These are phyloP conservation scores for Paralvinella palmiformis DNA, from an alignment of 1,140 invertebrate species.

Conservation along the genomic window DNA sequence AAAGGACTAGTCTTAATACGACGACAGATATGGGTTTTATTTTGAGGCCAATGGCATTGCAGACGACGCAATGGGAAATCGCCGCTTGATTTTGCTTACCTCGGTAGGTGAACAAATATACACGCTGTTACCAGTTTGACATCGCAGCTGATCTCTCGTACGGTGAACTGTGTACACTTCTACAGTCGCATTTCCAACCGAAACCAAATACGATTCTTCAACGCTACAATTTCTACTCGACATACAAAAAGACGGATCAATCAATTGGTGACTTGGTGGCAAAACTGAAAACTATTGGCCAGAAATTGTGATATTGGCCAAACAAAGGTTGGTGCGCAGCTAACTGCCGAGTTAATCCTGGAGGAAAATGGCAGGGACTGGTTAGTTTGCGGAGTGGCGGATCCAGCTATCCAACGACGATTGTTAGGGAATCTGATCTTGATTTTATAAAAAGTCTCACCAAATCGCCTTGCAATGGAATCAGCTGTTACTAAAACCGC, in stretches of 20 bases:
- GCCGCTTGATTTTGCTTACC: too few species aligned
- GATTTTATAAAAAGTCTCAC: not conserved
- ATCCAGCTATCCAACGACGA: not conserved
- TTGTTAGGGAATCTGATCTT: not conserved
- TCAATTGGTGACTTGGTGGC: not conserved
- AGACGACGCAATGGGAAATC: too few species aligned
- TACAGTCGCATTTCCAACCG: constrained; percentile 5
- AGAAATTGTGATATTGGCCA: not conserved
- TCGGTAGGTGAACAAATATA: too few species aligned
- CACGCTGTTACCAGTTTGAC: too few species aligned
- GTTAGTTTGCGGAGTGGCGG: not conserved
- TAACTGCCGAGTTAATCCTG: constrained; percentile 1
- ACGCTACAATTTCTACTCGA: not conserved
- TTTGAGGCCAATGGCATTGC: too few species aligned
- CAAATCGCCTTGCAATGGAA: not conserved
- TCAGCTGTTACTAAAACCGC: too few species aligned
- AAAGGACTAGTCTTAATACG: too few species aligned
- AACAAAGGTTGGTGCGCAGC: constrained; percentile 4
- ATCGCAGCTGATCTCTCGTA: too few species aligned
- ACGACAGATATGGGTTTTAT: too few species aligned
- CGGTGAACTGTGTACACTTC: not conserved
- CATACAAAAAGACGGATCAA: not conserved
- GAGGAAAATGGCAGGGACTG: not conserved
- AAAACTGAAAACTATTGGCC: not conserved
- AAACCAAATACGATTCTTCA: not conserved